Conservation (phyloP, 2,888 invertebrate genomes). For the Mesopsocus fuscifrons region DNA sequence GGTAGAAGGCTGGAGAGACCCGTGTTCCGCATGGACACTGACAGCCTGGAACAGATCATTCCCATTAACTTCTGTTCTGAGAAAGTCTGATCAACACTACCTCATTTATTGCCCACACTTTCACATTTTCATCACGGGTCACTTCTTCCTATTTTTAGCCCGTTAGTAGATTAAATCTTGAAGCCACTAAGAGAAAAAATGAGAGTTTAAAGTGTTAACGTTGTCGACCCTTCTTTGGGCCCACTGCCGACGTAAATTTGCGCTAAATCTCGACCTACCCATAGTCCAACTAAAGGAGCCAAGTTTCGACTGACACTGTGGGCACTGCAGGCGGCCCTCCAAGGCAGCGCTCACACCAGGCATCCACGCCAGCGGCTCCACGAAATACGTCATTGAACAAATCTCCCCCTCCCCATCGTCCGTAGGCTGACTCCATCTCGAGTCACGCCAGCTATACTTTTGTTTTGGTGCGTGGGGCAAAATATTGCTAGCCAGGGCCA, state of each 20-base stretch:
- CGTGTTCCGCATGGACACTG: conserved; percentile 80
- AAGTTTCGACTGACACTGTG: conserved; percentile 65
- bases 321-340: conserved; percentile 70
- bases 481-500: conserved; percentile 65
- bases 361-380: conserved; percentile 88
- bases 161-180: too few species aligned
- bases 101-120: too few species aligned
- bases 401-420: conserved; percentile 25
- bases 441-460: conserved; percentile 29
- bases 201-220: too few species aligned
- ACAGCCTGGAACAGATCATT: conserved; percentile 37
- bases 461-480: conserved; percentile 45
- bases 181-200: too few species aligned
- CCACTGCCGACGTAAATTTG: too few species aligned
- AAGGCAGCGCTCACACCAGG: conserved; percentile 42
- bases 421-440: conserved; percentile 5
- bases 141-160: too few species aligned
- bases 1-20: conserved; percentile 79
- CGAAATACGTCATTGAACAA: conserved; percentile 61
- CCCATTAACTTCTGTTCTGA: conserved; percentile 1
- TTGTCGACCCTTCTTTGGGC: too few species aligned
- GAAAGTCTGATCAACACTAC: too few species aligned
- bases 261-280: too few species aligned
- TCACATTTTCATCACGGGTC: too few species aligned
- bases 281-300: conserved; percentile 84